Evolutionary conservation across 1,140 invertebrate species (phyloP).

Genomic region (Leptopilina clavipes): DNA sequence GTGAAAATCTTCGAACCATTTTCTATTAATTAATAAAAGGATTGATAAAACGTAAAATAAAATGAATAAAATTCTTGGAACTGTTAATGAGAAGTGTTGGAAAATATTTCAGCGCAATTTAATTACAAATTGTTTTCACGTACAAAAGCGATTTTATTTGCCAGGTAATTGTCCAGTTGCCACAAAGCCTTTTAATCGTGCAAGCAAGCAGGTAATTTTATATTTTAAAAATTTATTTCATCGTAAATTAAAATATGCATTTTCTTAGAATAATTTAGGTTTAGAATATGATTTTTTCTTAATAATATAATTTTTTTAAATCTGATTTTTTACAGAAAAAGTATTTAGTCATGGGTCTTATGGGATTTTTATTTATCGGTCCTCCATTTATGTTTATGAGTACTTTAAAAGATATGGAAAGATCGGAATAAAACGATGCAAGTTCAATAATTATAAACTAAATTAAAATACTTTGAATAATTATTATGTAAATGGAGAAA

Average conservation of each 20-base stretch:
- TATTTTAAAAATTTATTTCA: neutral
- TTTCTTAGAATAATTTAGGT: neutral
- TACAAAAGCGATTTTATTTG: conserved; percentile 18
- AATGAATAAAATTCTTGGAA: neutral
- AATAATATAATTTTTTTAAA: too few species aligned
- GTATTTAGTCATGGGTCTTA: neutral
- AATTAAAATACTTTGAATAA: neutral
- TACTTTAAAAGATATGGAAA: conserved; percentile 1
- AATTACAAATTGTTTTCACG: neutral
- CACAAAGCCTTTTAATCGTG: conserved; percentile 10
- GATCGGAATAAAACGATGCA: neutral
- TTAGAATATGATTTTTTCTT: neutral
- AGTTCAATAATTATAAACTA: too few species aligned
- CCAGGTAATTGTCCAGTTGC: neutral
- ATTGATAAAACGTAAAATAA: neutral
- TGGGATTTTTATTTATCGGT: neutral
- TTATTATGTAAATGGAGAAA: neutral
- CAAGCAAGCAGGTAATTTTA: neutral
- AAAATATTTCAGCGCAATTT: neutral
- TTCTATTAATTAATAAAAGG: neutral
- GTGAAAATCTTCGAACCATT: neutral
- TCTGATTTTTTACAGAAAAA: conserved; percentile 1
- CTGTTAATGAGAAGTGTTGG: too few species aligned
- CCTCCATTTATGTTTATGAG: neutral
- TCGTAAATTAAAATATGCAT: neutral